These are phyloP conservation scores for Platycercus adscitus DNA, from an alignment of 2,113 vertebrate species.

Conservation along the genomic window DNA sequence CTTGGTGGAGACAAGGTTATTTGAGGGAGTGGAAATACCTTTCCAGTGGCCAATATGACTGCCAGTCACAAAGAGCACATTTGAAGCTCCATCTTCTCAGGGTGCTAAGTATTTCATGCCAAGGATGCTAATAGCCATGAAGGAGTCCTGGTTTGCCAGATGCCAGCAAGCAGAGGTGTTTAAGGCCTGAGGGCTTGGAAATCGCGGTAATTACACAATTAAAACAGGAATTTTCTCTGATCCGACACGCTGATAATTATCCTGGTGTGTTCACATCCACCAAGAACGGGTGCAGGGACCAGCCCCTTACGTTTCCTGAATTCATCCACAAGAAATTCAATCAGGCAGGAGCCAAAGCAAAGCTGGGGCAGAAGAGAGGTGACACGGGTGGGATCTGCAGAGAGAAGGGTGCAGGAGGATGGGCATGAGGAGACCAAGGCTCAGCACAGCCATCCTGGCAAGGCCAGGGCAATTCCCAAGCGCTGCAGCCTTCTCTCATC, in stretches of 20 bases:
- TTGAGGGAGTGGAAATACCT: neutral
- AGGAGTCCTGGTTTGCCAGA: neutral
- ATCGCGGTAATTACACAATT: constrained; percentile 57
- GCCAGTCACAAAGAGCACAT: neutral
- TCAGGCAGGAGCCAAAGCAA: neutral
- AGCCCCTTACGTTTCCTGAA: neutral
- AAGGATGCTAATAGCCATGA: neutral
- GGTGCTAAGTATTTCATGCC: neutral
- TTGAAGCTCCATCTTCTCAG: neutral
- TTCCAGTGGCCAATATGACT: neutral
- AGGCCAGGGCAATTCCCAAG: neutral
- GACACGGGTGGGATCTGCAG: neutral
- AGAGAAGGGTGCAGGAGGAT: neutral
- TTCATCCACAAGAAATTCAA: neutral
- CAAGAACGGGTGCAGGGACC: neutral
- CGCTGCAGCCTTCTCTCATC: accelerated
- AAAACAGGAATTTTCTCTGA: constrained; percentile 14
- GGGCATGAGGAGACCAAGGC: neutral
- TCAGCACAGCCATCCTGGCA: neutral
- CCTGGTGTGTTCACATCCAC: neutral
- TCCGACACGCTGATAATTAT: neutral
- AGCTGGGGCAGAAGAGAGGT: neutral
- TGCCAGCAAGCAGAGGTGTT: constrained; percentile 25
- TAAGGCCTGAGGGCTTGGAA: constrained; percentile 10
- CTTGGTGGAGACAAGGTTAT: neutral